Base-by-base conservation (phyloP, 2,888 invertebrate genomes). In the Parnassius orleans region DNA sequence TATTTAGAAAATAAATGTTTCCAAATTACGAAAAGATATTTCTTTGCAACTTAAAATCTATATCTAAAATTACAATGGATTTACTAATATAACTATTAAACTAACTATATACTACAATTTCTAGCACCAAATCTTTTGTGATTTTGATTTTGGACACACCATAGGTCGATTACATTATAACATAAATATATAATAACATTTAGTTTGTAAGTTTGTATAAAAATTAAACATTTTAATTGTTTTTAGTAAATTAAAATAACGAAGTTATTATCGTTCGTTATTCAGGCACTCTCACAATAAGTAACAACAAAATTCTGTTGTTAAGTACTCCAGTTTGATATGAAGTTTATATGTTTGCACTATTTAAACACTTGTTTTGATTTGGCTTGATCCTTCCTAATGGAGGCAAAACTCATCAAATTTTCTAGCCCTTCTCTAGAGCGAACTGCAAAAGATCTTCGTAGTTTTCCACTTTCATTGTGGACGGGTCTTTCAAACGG, bases 341-440 rank as follows among this genome's bases (percentile, higher is more conserved):
- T 9, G 9, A 14, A 15, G 3, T 14, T n/a, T 48, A 14, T 47
- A 14, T 42, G 50, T 61, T 46, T 54, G 57, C 52, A 70, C 73
- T 74, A 69, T 69, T 76, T 75, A 69, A 80, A 69, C 57, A 72
- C 73, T 69, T 81, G 82, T 76, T 84, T 86, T 64, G 73, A 67
- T 73, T 83, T 88, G 11, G 68, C 74, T 59, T 79, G 82, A 47
- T 85, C 83, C 60, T 87, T 90, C 69, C 81, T 80, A 60, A 81
- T 74, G 11, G 87, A 79, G 47, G 79, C 72, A 60, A 89, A 84
- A 73, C 80, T 85, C 19, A 91, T 77, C 46, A 91, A 80, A 70
- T 86, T 88, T 69, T 90, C 90, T 60, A 91, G 76, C 14, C 91
- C 90, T 72, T 91, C 91, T 24, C 90, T 80, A 54, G 91, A 91